Percentiles rank a stretch among this genome's conserved stretches.
phyloP scores from a whole-genome alignment of 2,888 invertebrate genomes.

The Crocallis elinguaria region DNA sequence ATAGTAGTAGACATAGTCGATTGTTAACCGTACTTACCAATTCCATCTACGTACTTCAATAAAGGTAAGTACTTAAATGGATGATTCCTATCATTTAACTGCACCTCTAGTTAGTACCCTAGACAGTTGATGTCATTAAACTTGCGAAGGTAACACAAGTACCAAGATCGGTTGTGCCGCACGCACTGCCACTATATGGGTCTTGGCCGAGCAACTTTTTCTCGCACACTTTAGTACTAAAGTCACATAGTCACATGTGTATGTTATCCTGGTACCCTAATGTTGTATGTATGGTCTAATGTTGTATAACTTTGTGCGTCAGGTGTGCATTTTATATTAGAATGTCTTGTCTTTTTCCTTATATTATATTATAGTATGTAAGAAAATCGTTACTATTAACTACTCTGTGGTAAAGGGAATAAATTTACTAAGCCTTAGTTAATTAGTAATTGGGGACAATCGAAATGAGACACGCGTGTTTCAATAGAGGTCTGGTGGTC shows the following conservation, averaged over 20 bases:
- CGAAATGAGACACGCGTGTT: too few species aligned
- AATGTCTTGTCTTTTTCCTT: too few species aligned
- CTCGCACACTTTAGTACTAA: slow-evolving; percentile 73
- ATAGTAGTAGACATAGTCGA: too few species aligned
- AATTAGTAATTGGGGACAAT: too few species aligned
- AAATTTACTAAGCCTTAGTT: too few species aligned
- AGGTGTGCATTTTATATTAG: too few species aligned
- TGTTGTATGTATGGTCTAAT: slow-evolving; percentile 28
- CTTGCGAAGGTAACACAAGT: slow-evolving; percentile 51
- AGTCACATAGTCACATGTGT: slow-evolving; percentile 56
- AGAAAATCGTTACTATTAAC: too few species aligned
- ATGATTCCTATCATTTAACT: slow-evolving; percentile 21
- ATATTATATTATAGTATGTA: too few species aligned
- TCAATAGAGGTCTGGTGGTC: too few species aligned
- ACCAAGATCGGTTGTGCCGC: slow-evolving; percentile 65
- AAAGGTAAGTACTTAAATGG: slow-evolving; percentile 19
- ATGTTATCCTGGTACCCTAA: slow-evolving; percentile 59
- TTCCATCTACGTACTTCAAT: slow-evolving; percentile 9
- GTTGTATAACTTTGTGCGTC: not conserved
- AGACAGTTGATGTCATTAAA: slow-evolving; percentile 37
- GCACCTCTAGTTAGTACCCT: slow-evolving; percentile 9
- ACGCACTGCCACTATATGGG: slow-evolving; percentile 73
- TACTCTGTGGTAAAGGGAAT: too few species aligned
- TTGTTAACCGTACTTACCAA: too few species aligned
- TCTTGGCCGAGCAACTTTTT: slow-evolving; percentile 85